Evolutionary conservation across 2,888 invertebrate genomes (phyloP).

Genomic region (Maniola hyperantus): DNA sequence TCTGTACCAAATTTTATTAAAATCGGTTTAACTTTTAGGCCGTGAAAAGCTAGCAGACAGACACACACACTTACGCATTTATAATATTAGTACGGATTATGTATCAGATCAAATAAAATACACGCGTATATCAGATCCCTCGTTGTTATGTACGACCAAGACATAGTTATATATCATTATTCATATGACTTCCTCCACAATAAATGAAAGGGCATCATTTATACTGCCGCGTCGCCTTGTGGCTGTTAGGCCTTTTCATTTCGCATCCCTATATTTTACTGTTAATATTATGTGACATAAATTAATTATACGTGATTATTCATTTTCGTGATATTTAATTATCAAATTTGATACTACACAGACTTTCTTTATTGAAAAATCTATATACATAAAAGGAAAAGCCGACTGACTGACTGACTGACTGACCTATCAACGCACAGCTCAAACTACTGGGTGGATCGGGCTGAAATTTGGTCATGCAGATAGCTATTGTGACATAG

Average conservation of each 20-base stretch:
- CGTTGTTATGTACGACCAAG: slow-evolving; percentile 35
- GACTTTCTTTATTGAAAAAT: too few species aligned
- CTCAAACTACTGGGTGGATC: too few species aligned
- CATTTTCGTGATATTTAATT: slow-evolving; percentile 20
- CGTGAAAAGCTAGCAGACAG: too few species aligned
- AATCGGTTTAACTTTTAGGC: too few species aligned
- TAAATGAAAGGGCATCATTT: slow-evolving; percentile 46
- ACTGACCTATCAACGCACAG: too few species aligned
- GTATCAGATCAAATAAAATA: slow-evolving; percentile 1
- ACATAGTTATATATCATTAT: slow-evolving; percentile 42
- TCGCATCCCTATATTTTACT: slow-evolving; percentile 29
- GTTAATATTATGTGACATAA: slow-evolving; percentile 25
- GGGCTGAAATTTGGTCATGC: too few species aligned
- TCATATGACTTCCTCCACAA: slow-evolving; percentile 44
- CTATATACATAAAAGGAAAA: too few species aligned
- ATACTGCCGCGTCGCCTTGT: slow-evolving; percentile 35
- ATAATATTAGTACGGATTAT: too few species aligned
- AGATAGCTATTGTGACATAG: too few species aligned
- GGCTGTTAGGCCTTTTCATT: slow-evolving; percentile 38
- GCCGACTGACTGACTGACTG: too few species aligned
- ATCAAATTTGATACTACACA: slow-evolving; percentile 6
- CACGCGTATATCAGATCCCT: slow-evolving; percentile 6
- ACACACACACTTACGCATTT: too few species aligned
- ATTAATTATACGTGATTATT: slow-evolving; percentile 19
- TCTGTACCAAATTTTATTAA: too few species aligned